These are phyloP conservation scores for Drosophila tropicalis DNA, from an alignment of 1,140 invertebrate species.

Conservation along the genomic window DNA sequence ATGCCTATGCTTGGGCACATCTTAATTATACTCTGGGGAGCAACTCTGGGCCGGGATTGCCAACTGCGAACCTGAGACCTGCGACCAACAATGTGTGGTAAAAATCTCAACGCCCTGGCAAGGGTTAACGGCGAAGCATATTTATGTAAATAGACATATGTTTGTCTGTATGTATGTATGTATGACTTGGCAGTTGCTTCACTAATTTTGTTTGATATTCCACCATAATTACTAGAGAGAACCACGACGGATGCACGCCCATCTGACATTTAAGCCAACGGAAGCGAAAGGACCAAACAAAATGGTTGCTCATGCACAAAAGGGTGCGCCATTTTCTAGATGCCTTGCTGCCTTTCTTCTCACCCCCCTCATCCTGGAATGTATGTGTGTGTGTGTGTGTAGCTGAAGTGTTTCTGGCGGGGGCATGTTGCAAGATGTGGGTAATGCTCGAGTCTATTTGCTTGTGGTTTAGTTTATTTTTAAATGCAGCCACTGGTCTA, in stretches of 20 bases:
- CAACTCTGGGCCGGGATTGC: constrained; percentile 55
- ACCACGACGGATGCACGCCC: constrained; percentile 57
- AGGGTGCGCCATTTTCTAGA: constrained; percentile 67
- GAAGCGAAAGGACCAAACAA: constrained; percentile 78
- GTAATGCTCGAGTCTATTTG: constrained; percentile 57
- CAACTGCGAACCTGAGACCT: constrained; percentile 8
- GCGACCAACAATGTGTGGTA: constrained; percentile 49
- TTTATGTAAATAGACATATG: constrained; percentile 6
- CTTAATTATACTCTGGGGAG: constrained; percentile 80
- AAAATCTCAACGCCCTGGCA: constrained; percentile 63
- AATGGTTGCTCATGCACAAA: constrained; percentile 74
- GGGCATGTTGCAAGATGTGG: neutral
- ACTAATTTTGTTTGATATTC: constrained; percentile 67
- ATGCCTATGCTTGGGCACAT: constrained; percentile 49
- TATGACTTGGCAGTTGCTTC: constrained; percentile 45
- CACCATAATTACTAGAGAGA: constrained; percentile 64
- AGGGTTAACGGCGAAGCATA: constrained; percentile 52
- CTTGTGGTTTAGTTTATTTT: constrained; percentile 78
- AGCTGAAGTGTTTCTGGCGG: constrained; percentile 7
- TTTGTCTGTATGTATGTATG: neutral
- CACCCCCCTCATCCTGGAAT: neutral
- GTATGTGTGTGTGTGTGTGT: constrained; percentile 27
- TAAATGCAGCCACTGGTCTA: constrained; percentile 66
- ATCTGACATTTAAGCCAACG: constrained; percentile 74
- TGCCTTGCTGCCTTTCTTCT: constrained; percentile 5